Conservation (phyloP, 2,113 vertebrate genomes). For the Stigmatopora argus region DNA sequence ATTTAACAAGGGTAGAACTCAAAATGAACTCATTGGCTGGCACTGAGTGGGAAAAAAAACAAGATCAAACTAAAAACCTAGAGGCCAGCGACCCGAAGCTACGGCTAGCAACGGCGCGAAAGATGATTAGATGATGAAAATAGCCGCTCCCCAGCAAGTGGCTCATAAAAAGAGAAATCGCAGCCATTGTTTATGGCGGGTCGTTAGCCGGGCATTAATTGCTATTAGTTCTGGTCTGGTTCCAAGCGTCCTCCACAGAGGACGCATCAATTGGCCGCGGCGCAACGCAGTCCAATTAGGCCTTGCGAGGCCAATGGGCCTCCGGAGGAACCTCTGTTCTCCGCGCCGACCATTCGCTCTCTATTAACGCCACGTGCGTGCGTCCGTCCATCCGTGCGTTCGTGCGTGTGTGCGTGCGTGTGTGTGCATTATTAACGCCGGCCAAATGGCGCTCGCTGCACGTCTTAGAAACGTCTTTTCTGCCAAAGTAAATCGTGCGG, state of each 20-base stretch:
- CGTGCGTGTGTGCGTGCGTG: no score
- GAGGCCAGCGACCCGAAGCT: no score
- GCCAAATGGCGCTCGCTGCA: no score
- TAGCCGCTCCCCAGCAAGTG: background rate
- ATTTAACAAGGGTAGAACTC: no score
- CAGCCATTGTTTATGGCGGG: background rate
- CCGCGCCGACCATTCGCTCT: constrained; percentile 14
- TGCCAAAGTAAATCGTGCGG: no score
- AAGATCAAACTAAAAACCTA: no score
- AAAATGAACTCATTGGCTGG: no score
- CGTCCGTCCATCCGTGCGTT: no score
- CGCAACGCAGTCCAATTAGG: constrained; percentile 17
- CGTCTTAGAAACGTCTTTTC: no score
- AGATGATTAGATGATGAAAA: background rate
- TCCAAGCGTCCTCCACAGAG: constrained; percentile 2
- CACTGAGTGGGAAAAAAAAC: no score
- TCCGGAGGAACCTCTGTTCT: constrained; percentile 33
- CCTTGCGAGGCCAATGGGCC: constrained; percentile 20
- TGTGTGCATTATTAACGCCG: no score
- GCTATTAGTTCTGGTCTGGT: background rate
- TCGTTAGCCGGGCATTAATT: background rate
- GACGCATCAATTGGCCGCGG: constrained; percentile 15
- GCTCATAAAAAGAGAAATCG: background rate
- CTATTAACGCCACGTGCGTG: constrained; percentile 33
- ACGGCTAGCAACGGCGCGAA: background rate